Base-by-base conservation (phyloP, 2,113 vertebrate species). In the Lasiurus borealis region DNA sequence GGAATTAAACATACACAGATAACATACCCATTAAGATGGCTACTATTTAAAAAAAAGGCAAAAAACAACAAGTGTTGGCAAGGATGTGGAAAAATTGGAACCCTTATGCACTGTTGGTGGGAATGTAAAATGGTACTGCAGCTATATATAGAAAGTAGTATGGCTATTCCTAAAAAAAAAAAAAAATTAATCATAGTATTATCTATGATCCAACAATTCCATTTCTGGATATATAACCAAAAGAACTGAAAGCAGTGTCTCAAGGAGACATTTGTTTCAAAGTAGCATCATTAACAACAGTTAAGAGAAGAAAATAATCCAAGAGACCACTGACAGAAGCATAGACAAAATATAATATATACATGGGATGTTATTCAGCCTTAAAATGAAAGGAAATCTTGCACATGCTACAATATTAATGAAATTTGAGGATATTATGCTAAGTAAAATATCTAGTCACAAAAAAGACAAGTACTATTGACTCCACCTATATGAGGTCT, bases 1-100 rank as follows among this genome's bases (percentile, higher is more conserved):
- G 64, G 34, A 85, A 59, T 75, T 92, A 89, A 94, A 92, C 71
- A n/a, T 59, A 85, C 54, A 90, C 13, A 90, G 23, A 95, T 54
- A n/a, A 81, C 25, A 68, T 3, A 46, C 13, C 12, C 75, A 76
- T 46, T 82, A 90, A 23, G 21, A 82, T 76, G 27, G 29, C 6
- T 73, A 62, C n/a, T 76, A 69, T 62, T 23, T 3, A 8, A 10
- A 59, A 15, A 40, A 57, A 69, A 69, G 75, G 64, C 52, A 57
- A 27, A 66, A 50, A 40, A 10, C 27, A 77, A 85, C 8, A 80
- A 85, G 44, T 69, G 40, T 29, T 72, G 19, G 31, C 44, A 5
- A 95, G 27, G 68, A 68, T 34, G 36, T 68, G 5, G 44, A 80
- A 54, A 66, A 72, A 34, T 0, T 46, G 5, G 48, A 59, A 40